phyloP scores from a whole-genome alignment of 1,140 invertebrate genomes.

The Paralvinella palmiformis region DNA sequence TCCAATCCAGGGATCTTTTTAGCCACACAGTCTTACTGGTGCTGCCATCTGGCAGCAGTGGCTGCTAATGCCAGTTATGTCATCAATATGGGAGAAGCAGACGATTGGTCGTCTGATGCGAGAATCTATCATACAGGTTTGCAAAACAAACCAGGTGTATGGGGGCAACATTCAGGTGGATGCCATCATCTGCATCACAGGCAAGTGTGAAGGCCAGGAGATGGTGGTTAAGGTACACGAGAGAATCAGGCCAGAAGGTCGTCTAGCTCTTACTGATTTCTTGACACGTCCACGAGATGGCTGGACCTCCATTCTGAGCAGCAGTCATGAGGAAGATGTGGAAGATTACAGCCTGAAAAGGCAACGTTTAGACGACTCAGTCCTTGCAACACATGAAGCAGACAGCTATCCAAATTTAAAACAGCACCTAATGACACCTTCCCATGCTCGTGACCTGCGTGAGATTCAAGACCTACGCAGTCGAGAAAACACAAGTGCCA shows the following conservation, averaged over 20 bases:
- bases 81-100: background rate
- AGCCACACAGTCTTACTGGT: no score
- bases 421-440: background rate
- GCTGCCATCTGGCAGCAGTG: no score
- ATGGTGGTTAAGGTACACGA: constrained; percentile 22
- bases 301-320: no score
- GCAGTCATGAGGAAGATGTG: background rate
- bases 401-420: no score
- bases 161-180: constrained; percentile 17
- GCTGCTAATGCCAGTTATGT: no score
- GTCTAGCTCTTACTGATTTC: no score
- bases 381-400: background rate
- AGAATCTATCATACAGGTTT: constrained; percentile 16
- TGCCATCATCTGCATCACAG: constrained; percentile 21
- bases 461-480: background rate
- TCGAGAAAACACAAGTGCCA: background rate
- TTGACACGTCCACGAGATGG: background rate
- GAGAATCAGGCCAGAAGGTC: background rate
- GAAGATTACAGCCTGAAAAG: background rate
- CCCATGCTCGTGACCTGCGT: background rate
- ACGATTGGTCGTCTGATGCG: constrained; percentile 7
- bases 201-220: constrained; percentile 14
- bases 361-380: background rate
- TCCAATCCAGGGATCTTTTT: no score
- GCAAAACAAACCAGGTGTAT: constrained; percentile 9